A percentile compares a stretch with the other conserved stretches of the same genome.
phyloP scores from a whole-genome alignment of 35 echinoderm and acorn worm genomes.

The Anneissia japonica region DNA sequence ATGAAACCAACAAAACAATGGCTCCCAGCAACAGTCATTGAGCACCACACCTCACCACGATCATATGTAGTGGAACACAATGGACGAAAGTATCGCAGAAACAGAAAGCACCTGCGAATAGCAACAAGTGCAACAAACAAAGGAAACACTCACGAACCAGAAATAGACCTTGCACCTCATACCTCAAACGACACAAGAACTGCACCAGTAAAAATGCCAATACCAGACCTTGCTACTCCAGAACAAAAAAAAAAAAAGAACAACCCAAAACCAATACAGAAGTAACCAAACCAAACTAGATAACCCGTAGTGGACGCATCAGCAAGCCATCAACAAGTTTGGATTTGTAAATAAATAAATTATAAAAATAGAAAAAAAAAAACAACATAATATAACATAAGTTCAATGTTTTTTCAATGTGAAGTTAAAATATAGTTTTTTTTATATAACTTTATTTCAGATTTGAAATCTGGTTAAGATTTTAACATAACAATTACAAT shows the following conservation, averaged over 20 bases:
- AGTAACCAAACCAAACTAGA: too few species aligned
- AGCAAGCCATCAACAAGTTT: too few species aligned
- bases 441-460: too few species aligned
- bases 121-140: neutral
- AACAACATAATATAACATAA: too few species aligned
- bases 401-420: too few species aligned
- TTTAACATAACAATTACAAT: too few species aligned
- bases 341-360: too few species aligned
- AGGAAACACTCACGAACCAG: neutral
- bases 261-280: neutral
- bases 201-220: neutral
- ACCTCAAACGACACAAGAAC: neutral
- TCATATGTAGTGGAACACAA: slow-evolving; percentile 44
- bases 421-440: too few species aligned
- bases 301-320: too few species aligned
- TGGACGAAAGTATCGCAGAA: slow-evolving; percentile 28
- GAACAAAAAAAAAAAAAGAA: too few species aligned
- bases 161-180: neutral
- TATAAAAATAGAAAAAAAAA: too few species aligned
- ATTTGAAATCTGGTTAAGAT: too few species aligned
- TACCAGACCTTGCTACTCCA: neutral
- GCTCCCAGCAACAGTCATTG: slow-evolving; percentile 46
- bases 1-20: slow-evolving; percentile 36
- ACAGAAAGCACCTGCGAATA: slow-evolving; percentile 26
- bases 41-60: slow-evolving; percentile 28